Percentiles rank a stretch among this genome's conserved stretches.
Evolutionary conservation across 2,888 invertebrate genomes (phyloP).

Genomic region (Bibio marci): DNA sequence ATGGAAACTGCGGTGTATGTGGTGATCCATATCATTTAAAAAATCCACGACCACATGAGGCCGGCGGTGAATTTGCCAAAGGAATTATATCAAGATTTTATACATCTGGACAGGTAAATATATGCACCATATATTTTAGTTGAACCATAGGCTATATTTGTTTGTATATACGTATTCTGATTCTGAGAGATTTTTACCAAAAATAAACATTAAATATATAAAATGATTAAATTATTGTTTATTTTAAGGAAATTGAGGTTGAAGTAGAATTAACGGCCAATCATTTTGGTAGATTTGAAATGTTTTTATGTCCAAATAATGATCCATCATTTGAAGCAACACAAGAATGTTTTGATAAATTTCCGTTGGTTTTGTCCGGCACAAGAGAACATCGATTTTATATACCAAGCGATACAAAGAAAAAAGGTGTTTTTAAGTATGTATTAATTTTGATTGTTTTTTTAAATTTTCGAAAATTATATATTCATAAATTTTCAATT

Average conservation of each 20-base stretch:
- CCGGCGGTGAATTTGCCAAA: constrained; percentile 71
- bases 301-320: constrained; percentile 73
- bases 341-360: constrained; percentile 70
- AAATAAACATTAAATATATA: too few species aligned
- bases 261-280: constrained; percentile 81
- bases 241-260: constrained; percentile 71
- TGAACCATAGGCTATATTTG: too few species aligned
- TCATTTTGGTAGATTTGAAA: constrained; percentile 73
- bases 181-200: too few species aligned
- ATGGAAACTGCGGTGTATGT: constrained; percentile 76
- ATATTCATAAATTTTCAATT: constrained; percentile 12
- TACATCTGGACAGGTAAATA: constrained; percentile 59
- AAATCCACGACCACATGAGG: constrained; percentile 70
- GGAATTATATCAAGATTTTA: constrained; percentile 71
- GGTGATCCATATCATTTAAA: constrained; percentile 64
- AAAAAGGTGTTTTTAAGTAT: constrained; percentile 45
- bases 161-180: too few species aligned
- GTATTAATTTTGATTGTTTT: constrained; percentile 31
- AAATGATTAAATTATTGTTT: too few species aligned
- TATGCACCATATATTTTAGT: too few species aligned
- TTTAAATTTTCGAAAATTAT: not conserved
- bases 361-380: constrained; percentile 55
- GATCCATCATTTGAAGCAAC: constrained; percentile 60
- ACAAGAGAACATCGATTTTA: constrained; percentile 50
- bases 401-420: constrained; percentile 54